Evolutionary conservation across 2,113 vertebrate species (phyloP), one percentile per base, ranked within the genome.

Genomic region (Psettodes erumei): DNA sequence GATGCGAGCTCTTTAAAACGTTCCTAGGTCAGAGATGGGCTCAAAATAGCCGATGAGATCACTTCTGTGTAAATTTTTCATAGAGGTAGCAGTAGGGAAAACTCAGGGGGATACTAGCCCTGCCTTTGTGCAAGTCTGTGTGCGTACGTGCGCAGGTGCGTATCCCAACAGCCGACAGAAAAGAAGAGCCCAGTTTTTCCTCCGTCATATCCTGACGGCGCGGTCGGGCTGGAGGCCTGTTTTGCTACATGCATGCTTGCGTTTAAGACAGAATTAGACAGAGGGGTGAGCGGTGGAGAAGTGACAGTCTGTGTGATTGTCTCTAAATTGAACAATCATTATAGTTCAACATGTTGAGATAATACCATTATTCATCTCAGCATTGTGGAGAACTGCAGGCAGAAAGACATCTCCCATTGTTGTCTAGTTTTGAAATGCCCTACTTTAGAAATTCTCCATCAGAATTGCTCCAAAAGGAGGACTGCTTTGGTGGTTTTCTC

Each of bases 41-140:
- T 91, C 75, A 81, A 93, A 94, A 95, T 94, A 94, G 91, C 87
- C 40, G 69, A 91, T 94, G 93, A 94, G 89, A 94, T 95, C 93
- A 94, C 87, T 90, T 85, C 86, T 87, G 88, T 90, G 90, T 94
- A 90, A 95, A 94, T 94, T 82, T 94, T 95, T 95, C 84, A 94
- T 94, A 70, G 74, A 65, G 81, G 89, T 88, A 90, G 91, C 89
- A 88, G 92, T 84, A 87, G 88, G 87, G 73, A 86, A 86, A 82
- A 81, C 93, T 90, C 91, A 71, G 73, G 91, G 90, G 93, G 85
- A 90, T 92, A 80, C 84, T 81, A 60, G 81, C 77, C 67, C 77
- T 65, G 82, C 60, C 83, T 89, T 67, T 80, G 81, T 88, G 83
- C 58, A n/a, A 19, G 58, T 82, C 38, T 81, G 77, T 75, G 79